phyloP scores from a whole-genome alignment of 2,797 vertebrate species.

The Melopsittacus undulatus region DNA sequence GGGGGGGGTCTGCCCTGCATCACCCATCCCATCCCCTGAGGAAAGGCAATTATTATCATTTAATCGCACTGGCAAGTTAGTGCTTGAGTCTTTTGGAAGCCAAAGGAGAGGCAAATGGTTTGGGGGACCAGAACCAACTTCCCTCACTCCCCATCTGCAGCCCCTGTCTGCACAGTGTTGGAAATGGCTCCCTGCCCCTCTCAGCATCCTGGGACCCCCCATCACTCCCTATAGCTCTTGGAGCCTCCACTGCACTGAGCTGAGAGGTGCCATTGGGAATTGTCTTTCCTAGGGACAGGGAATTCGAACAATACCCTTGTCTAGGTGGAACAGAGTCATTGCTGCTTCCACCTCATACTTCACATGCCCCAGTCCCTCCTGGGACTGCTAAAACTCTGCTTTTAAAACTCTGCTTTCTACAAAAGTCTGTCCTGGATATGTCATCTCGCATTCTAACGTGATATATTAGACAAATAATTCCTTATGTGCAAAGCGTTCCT shows the following conservation, averaged over 20 bases:
- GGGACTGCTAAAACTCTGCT: constrained; percentile 41
- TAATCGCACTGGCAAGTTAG: background rate
- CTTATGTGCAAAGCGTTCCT: constrained; percentile 22
- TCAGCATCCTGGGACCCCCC: background rate
- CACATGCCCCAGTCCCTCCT: background rate
- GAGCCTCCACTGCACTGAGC: background rate
- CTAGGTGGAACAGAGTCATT: background rate
- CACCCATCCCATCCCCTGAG: background rate
- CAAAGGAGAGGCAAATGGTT: background rate
- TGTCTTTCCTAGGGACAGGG: background rate
- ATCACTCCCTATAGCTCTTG: accelerated
- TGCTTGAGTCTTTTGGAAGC: background rate
- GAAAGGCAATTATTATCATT: background rate
- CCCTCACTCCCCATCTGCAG: background rate
- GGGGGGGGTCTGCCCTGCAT: background rate
- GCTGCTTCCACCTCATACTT: background rate
- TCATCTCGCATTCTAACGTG: constrained; percentile 48
- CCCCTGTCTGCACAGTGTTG: background rate
- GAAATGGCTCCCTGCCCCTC: background rate
- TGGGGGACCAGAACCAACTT: background rate
- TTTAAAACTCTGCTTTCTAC: constrained; percentile 18
- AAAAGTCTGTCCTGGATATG: constrained; percentile 60
- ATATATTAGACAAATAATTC: constrained; percentile 57
- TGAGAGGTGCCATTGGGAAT: background rate
- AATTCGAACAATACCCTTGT: background rate